Base-by-base conservation (phyloP, 2,113 vertebrate species). In the Elanus axillaris region DNA sequence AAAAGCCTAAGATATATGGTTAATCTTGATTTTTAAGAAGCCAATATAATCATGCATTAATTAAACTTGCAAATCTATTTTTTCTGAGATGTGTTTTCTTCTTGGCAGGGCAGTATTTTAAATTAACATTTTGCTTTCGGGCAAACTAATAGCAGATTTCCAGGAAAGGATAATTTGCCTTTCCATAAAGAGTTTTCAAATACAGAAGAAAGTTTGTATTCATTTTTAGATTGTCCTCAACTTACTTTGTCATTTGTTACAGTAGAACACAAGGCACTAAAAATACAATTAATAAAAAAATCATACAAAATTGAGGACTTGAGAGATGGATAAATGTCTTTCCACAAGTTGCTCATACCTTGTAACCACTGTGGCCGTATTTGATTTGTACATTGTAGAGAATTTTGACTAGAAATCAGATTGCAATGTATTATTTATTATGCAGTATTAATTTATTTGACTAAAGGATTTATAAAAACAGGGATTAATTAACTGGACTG, bases 121-220 rank as follows among this genome's bases (percentile, higher is more conserved):
- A 88, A 73, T 94, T 34, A 92, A 13, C 27, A 90, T 95, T 94
- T 94, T 97, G 40, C 75, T 95, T 85, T 94, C 26, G 43, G 48
- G 43, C n/a, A 96, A 92, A 91, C 29, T 96, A 94, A 85, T 69
- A 95, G 78, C 68, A 90, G 20, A 82, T 90, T 96, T 96, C 52
- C n/a, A 91, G 42, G 85, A 95, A 79, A 86, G 25, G 45, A 74
- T 69, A 52, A 86, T 73, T 87, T 86, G 86, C 76, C 19, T 91
- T 87, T 96, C 71, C 72, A 77, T 55, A 56, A 96, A n/a, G 32
- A 78, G 12, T 76, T 60, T 62, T 96, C 52, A 79, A 89, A 42
- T 45, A 48, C 19, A 4, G 68, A 40, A 81, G n/a, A 90, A 88
- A 67, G 7, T 50, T 84, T 67, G 47, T 85, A 53, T 86, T 78